A percentile compares a stretch with the other conserved stretches of the same genome.
Conservation (phyloP, 2,113 vertebrate species). For the Syngnathus floridae region DNA sequence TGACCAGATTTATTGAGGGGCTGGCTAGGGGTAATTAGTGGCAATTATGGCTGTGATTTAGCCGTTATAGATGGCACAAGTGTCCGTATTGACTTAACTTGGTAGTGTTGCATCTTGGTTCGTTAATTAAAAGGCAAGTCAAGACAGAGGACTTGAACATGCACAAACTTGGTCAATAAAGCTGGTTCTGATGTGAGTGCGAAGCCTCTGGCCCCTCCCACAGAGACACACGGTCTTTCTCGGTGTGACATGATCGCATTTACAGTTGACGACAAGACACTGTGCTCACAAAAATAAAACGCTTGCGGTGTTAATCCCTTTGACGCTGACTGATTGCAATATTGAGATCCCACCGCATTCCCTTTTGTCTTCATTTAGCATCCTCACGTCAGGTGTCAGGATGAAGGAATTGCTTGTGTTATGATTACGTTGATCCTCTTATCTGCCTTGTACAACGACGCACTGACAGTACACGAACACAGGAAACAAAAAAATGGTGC, state of each 20-base stretch:
- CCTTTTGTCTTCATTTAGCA: background rate
- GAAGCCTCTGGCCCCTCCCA: no score
- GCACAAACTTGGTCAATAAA: no score
- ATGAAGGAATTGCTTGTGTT: slow-evolving; percentile 30
- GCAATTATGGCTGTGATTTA: background rate
- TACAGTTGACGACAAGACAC: background rate
- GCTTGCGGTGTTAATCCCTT: background rate
- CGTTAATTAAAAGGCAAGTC: background rate
- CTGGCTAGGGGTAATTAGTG: background rate
- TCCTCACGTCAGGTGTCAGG: slow-evolving; percentile 17
- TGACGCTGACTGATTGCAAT: background rate
- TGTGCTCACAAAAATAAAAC: background rate
- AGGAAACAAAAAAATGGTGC: slow-evolving; percentile 1
- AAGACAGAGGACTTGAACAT: no score
- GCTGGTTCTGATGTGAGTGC: no score
- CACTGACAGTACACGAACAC: background rate
- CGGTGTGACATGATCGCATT: background rate
- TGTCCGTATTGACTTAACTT: background rate
- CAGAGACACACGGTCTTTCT: no score
- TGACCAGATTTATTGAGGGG: background rate
- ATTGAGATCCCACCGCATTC: background rate
- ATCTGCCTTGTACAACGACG: slow-evolving; percentile 19
- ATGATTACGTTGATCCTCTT: slow-evolving; percentile 7
- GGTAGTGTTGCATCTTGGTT: background rate
- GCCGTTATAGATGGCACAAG: background rate